These are phyloP conservation scores for Rotaria magnacalcarata DNA, from an alignment of 2,888 invertebrate species.

Conservation along the genomic window DNA sequence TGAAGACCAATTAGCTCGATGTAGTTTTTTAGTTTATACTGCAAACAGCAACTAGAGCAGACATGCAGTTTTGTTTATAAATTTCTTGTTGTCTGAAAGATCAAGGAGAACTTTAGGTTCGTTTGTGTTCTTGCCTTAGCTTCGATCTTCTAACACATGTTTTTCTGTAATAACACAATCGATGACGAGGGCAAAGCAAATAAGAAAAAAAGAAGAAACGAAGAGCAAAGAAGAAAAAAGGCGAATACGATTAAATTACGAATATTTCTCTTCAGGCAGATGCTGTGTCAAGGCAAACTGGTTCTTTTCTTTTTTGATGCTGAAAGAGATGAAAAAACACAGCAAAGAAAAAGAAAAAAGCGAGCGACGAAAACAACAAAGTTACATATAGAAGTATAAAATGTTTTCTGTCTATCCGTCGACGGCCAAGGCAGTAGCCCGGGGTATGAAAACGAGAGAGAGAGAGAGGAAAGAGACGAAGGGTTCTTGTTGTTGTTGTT, in stretches of 20 bases:
- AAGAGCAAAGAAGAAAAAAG: not conserved
- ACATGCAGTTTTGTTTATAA: not conserved
- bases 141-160: not conserved
- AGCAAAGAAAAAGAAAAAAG: not conserved
- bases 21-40: not conserved
- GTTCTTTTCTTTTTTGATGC: not conserved
- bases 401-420: slow-evolving; percentile 1
- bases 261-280: not conserved
- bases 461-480: not conserved
- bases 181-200: not conserved
- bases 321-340: not conserved
- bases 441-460: not conserved
- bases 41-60: not conserved
- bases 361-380: not conserved
- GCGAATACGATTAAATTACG: slow-evolving; percentile 4
- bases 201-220: too few species aligned
- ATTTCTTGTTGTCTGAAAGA: not conserved
- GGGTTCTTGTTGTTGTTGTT: slow-evolving; percentile 4
- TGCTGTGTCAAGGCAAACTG: not conserved
- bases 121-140: not conserved
- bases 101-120: not conserved
- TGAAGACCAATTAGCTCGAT: not conserved
- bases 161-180: not conserved
- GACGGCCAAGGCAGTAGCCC: not conserved
- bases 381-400: not conserved